These are phyloP conservation scores for Mimumesa dahlbomi DNA, from an alignment of 2,888 invertebrate species.

Conservation along the genomic window DNA sequence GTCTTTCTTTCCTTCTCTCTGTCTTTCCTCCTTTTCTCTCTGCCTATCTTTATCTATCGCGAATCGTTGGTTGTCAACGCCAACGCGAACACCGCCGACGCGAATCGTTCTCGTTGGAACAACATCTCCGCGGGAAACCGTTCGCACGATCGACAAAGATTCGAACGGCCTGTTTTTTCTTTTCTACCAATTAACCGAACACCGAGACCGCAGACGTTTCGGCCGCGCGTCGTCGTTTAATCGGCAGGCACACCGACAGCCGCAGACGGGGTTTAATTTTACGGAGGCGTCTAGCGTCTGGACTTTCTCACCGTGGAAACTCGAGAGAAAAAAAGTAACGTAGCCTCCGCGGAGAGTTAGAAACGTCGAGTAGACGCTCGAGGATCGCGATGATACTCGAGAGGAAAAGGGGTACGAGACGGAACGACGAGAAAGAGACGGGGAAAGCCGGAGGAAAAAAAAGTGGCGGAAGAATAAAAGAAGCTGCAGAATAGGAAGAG, in stretches of 20 bases:
- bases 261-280: constrained; percentile 50
- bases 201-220: too few species aligned
- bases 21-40: constrained; percentile 1
- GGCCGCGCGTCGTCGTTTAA: too few species aligned
- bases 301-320: constrained; percentile 51
- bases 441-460: constrained; percentile 4
- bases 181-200: too few species aligned
- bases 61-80: background rate
- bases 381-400: constrained; percentile 20
- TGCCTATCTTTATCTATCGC: background rate
- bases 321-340: constrained; percentile 4
- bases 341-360: background rate
- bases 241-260: background rate
- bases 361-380: constrained; percentile 16
- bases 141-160: too few species aligned
- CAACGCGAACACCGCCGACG: too few species aligned
- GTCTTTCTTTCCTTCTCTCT: too few species aligned
- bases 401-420: background rate
- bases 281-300: constrained; percentile 55
- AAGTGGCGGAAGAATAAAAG: background rate
- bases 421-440: background rate
- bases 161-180: too few species aligned
- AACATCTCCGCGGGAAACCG: too few species aligned
- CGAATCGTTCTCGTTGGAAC: too few species aligned
- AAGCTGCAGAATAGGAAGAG: constrained; percentile 4